Percentiles rank a stretch among this genome's conserved stretches.
Evolutionary conservation across 1,140 invertebrate species (phyloP).

Genomic region (Pinna nobilis): DNA sequence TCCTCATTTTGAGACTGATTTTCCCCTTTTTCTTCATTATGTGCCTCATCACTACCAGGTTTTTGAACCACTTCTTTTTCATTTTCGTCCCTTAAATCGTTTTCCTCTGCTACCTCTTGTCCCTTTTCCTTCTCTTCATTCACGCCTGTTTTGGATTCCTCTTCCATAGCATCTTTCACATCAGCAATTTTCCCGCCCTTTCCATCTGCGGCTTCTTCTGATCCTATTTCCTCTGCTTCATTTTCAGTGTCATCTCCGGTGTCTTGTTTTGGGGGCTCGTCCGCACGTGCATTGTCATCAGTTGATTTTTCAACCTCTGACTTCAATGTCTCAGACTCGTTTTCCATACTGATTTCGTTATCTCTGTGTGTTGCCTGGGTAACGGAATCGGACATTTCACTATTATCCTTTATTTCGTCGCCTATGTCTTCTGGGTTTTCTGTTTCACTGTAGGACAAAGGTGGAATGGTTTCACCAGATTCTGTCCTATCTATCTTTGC

Average conservation of each 20-base stretch:
- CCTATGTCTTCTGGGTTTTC: too few species aligned
- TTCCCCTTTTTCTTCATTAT: background rate
- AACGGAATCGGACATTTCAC: too few species aligned
- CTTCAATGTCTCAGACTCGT: slow-evolving; percentile 17
- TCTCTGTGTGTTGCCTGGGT: too few species aligned
- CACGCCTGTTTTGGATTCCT: background rate
- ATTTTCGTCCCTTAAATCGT: background rate
- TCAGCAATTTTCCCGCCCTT: slow-evolving; percentile 3
- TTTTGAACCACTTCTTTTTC: background rate
- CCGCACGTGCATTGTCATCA: slow-evolving; percentile 32
- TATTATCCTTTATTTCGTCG: too few species aligned
- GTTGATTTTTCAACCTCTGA: slow-evolving; percentile 29
- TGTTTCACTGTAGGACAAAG: too few species aligned
- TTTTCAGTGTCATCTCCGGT: slow-evolving; percentile 27
- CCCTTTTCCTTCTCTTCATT: background rate
- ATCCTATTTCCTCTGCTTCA: slow-evolving; percentile 30
- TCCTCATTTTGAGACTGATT: background rate
- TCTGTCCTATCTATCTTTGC: too few species aligned
- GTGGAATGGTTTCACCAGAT: too few species aligned
- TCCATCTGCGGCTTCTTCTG: slow-evolving; percentile 6
- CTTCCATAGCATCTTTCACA: background rate
- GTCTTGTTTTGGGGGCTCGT: slow-evolving; percentile 13
- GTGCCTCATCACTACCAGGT: background rate
- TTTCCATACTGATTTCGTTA: too few species aligned
- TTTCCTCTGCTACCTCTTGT: background rate